Evolutionary conservation across 1,140 invertebrate genomes (phyloP), one percentile per base, ranked within the genome.

Genomic region (Euborellia annulipes): DNA sequence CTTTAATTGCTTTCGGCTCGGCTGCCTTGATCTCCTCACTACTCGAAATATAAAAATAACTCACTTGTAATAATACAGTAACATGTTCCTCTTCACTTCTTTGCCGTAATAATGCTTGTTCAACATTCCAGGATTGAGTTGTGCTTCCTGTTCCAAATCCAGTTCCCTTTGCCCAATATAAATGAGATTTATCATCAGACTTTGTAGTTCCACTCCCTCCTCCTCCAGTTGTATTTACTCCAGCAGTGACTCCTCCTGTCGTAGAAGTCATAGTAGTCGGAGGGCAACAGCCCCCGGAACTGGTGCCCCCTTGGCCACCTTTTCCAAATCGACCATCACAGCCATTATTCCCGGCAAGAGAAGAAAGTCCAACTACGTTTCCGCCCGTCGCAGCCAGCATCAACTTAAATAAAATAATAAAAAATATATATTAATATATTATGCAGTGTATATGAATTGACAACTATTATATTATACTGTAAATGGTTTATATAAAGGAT

Each of bases 61-160:
- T n/a, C n/a, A 74, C 72, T 58, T 80, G 72, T 22, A 86, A 56
- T 17, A 87, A 58, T 51, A 80, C 87, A 1, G 88, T 89, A 3
- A 93, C 88, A 58, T 94, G 87, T 60, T 93, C 87, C 59, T 95
- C 90, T 63, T 95, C 88, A 50, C 82, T 84, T 39, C 78, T 76
- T 60, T 93, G 88, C 9, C 86, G 69, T 40, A 87, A 60, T n/a
- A 95, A 62, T 19, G 88, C 88, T 56, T 92, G 85, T 56, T 94
- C 89, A 8, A 94, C 86, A 63, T 96, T 91, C 91, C 91, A 96
- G 21, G 84, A 86, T 56, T 93, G 90, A 45, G 87, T 82, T 2
- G 88, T 95, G 1, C 87, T 92, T 1, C 92, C 92, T 0, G 90
- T 93, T 11, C 91, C 92, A 63, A 93, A 97, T 3, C 92, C 92